Evolutionary conservation across 2,888 invertebrate genomes (phyloP).

Genomic region (Eulithis testata): DNA sequence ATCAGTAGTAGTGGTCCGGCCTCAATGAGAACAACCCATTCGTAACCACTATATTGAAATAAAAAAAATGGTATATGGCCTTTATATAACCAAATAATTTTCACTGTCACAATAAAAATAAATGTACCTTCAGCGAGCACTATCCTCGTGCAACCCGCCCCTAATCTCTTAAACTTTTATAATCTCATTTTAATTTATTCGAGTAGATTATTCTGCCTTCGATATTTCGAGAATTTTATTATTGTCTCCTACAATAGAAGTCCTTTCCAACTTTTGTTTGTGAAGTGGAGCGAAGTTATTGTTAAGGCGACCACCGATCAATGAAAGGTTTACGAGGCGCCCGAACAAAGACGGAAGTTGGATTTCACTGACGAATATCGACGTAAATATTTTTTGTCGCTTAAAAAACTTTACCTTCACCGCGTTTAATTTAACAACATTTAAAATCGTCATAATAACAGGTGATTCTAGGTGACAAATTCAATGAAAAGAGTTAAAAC

Average conservation of each 20-base stretch:
- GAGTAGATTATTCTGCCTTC: slow-evolving; percentile 71
- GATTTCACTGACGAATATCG: slow-evolving; percentile 4
- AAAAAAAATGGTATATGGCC: too few relatives aligned
- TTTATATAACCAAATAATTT: too few relatives aligned
- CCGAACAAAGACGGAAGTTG: slow-evolving; percentile 11
- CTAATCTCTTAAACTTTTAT: slow-evolving; percentile 59
- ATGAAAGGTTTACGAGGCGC: slow-evolving; percentile 9
- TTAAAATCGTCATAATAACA: too few relatives aligned
- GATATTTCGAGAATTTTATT: slow-evolving; percentile 56
- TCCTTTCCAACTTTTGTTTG: slow-evolving; percentile 24
- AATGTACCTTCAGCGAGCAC: not conserved
- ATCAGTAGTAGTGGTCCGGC: too few relatives aligned
- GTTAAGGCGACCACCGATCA: slow-evolving; percentile 22
- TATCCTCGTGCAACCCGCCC: slow-evolving; percentile 15
- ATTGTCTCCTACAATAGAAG: slow-evolving; percentile 35
- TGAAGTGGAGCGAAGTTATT: slow-evolving; percentile 24
- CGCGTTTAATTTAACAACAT: not conserved
- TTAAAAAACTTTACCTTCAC: not conserved
- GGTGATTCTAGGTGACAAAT: too few relatives aligned
- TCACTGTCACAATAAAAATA: not conserved
- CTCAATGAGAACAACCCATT: too few relatives aligned
- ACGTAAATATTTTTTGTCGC: not conserved
- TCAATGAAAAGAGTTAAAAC: too few relatives aligned
- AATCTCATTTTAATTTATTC: slow-evolving; percentile 84
- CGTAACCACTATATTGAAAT: too few relatives aligned